Conservation (phyloP, 2,797 vertebrate genomes). For the Chiloscyllium punctatum region DNA sequence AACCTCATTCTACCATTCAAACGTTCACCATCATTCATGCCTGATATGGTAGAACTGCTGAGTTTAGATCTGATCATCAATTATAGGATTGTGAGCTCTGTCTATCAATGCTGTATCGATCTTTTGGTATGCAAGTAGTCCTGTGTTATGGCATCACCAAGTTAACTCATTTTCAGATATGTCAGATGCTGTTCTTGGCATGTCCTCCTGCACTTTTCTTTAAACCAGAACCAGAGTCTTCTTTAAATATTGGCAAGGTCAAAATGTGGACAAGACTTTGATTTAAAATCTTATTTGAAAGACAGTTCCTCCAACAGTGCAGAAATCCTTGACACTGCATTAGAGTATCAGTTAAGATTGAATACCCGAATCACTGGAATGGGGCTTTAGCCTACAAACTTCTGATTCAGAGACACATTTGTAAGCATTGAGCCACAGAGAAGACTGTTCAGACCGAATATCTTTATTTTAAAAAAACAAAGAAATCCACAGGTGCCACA, state of each 20-base stretch:
- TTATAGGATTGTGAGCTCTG: no score
- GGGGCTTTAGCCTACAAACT: neutral
- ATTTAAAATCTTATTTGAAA: neutral
- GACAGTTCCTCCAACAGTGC: neutral
- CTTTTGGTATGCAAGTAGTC: no score
- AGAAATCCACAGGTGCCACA: neutral
- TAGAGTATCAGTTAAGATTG: neutral
- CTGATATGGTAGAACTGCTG: no score
- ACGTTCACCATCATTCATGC: no score
- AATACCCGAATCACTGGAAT: neutral
- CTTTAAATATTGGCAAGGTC: neutral
- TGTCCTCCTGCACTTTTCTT: no score
- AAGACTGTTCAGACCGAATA: neutral
- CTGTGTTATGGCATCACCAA: no score
- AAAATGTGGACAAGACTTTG: neutral
- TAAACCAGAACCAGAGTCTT: neutral
- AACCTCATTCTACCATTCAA: no score
- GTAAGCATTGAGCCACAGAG: neutral
- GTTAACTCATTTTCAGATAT: no score
- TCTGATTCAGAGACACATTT: neutral
- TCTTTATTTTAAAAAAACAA: neutral
- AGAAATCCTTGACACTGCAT: neutral
- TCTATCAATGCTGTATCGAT: no score
- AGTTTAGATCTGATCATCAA: no score
- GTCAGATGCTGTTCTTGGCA: no score